Conservation (phyloP, 2,113 vertebrate species). For the Tychaedon coryphoeus region DNA sequence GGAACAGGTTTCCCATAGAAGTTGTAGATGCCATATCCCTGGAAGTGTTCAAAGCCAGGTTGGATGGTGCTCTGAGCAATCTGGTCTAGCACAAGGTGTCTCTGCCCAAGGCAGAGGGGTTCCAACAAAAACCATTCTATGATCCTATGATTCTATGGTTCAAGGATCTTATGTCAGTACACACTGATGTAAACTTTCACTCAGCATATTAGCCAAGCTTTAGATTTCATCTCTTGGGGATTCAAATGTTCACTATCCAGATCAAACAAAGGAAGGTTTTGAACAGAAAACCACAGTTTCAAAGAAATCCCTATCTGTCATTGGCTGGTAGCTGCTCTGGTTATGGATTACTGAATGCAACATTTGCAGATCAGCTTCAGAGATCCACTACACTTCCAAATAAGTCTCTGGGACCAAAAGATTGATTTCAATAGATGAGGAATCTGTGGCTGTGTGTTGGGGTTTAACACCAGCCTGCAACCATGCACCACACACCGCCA, state of each 20-base stretch:
- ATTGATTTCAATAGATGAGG: slow-evolving; percentile 76
- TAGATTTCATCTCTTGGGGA: not conserved
- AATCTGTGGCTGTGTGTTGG: slow-evolving; percentile 72
- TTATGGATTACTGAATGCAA: slow-evolving; percentile 82
- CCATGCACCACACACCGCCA: too few relatives aligned
- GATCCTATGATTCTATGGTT: not conserved
- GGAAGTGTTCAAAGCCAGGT: too few relatives aligned
- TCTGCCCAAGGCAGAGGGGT: rapidly evolving
- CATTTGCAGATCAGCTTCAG: slow-evolving; percentile 49
- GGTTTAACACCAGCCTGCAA: not conserved
- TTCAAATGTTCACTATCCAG: not conserved
- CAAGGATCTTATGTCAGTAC: not conserved
- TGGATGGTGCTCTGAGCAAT: not conserved
- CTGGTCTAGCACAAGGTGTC: too few relatives aligned
- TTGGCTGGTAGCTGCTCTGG: slow-evolving; percentile 80
- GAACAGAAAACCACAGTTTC: not conserved
- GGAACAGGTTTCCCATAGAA: not conserved
- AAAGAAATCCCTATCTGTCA: slow-evolving; percentile 69
- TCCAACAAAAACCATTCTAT: not conserved
- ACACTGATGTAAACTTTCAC: not conserved
- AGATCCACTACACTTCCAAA: slow-evolving; percentile 80
- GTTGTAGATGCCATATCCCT: not conserved
- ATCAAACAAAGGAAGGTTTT: not conserved
- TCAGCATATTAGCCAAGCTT: not conserved
- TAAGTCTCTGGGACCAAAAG: slow-evolving; percentile 76